Evolutionary conservation across 2,888 invertebrate species (phyloP), one percentile per base, ranked within the genome.

Genomic region (Drosophila kanekoi): DNA sequence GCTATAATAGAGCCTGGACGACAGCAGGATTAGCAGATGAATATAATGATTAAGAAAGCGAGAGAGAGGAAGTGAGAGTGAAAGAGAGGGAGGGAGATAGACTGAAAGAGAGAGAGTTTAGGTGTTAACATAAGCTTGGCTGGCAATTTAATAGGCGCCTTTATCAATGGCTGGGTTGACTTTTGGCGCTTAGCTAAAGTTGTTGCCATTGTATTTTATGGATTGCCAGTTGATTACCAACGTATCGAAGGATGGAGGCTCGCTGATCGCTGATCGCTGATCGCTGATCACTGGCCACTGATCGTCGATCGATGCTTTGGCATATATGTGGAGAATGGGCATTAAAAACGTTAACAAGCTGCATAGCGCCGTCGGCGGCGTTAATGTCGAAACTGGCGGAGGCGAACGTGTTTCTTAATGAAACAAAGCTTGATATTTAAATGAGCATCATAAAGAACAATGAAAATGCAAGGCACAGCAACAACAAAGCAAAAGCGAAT

Each of bases 361-460:
- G 79, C 85, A 82, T 84, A 83, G 87, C 82, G 82, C 87, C 82
- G 87, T 81, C 79, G 85, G 87, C 82, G 87, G 83, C 83, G 83
- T 80, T 88, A 86, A 86, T 85, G 88, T 86, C 78, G 52, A 77
- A 85, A 85, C 79, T 85, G 86, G 80, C 81, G 68, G 75, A 81
- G 87, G 79, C 71, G 73, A 79, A 85, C 84, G 86, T 83, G 87
- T 88, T 84, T 78, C 88, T 90, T 84, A 85, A 81, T 81, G 81
- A 89, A 82, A 87, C 88, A 91, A 85, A 90, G 89, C 90, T 81
- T 88, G 90, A 84, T 90, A 90, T 90, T 90, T 90, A 91, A 90
- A 90, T 90, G 90, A 90, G 90, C 82, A 69, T 82, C 90, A 90
- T 90, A 90, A 91, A 90, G 84, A 86, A 87, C 83, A 90, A 89